phyloP scores from a whole-genome alignment of 2,113 vertebrate species.

The Syngnathoides biaculeatus region DNA sequence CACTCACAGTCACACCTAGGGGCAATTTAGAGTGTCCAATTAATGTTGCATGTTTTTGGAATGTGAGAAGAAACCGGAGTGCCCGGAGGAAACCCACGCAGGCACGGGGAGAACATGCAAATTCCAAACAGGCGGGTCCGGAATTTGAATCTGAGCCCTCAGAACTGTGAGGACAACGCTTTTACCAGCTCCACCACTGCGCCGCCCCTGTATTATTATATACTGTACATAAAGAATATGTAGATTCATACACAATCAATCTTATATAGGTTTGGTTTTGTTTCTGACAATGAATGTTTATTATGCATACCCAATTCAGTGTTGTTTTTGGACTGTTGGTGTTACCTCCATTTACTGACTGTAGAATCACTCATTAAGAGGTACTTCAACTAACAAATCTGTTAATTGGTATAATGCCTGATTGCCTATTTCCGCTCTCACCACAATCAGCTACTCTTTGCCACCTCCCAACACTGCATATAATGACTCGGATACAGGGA shows the following conservation, averaged over 20 bases:
- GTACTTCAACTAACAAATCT: constrained; percentile 98
- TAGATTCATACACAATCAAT: constrained; percentile 11
- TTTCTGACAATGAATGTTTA: constrained; percentile 36
- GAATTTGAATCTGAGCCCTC: no score
- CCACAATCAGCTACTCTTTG: constrained; percentile 81
- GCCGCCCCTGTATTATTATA: no score
- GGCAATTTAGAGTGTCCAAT: no score
- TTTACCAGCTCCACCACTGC: no score
- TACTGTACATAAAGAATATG: no score
- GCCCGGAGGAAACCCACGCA: no score
- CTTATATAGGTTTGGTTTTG: constrained; percentile 10
- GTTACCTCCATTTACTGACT: constrained; percentile 97
- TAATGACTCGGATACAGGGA: constrained; percentile 68
- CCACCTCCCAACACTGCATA: constrained; percentile 75
- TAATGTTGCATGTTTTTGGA: no score
- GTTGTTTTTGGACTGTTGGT: constrained; percentile 90
- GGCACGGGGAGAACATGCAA: no score
- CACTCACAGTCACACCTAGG: no score
- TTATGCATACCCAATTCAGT: constrained; percentile 80
- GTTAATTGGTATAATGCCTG: constrained; percentile 83
- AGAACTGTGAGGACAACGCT: no score
- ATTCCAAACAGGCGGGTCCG: no score
- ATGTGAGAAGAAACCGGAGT: no score
- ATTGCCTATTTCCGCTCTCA: constrained; percentile 83
- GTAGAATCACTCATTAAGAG: constrained; percentile 99